Percentiles rank a stretch among this genome's conserved stretches.
phyloP scores from a whole-genome alignment of 64 coral and sea anemone species.

The Anthopleura sola region DNA sequence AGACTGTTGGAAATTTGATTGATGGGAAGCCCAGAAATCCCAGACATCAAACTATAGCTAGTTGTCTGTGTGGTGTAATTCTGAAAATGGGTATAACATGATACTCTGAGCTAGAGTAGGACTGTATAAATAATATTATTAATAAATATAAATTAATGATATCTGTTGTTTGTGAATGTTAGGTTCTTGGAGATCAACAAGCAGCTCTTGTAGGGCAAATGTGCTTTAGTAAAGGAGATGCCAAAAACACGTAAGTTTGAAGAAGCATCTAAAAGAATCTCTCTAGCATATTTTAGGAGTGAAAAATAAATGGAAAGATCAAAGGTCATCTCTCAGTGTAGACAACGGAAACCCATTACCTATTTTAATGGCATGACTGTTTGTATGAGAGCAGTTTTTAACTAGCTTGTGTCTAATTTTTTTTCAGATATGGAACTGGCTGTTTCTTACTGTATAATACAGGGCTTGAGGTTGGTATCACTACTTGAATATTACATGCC shows the following conservation, averaged over 20 bases:
- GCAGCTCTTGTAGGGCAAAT: slow-evolving; percentile 92
- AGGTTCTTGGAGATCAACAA: slow-evolving; percentile 97
- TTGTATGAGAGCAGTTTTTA: background rate
- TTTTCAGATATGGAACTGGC: slow-evolving; percentile 79
- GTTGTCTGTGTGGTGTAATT: no score
- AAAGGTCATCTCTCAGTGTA: no score
- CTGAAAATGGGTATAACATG: no score
- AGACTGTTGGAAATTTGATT: no score
- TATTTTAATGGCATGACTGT: no score
- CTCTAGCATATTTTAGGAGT: background rate
- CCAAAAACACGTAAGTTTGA: slow-evolving; percentile 87
- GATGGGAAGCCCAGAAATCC: no score
- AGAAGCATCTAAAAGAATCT: background rate
- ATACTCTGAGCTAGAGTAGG: background rate
- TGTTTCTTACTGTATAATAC: slow-evolving; percentile 98
- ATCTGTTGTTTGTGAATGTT: no score
- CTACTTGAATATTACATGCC: background rate
- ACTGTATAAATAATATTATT: background rate
- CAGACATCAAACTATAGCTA: no score
- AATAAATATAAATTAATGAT: background rate
- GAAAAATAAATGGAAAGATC: background rate
- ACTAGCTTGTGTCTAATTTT: background rate
- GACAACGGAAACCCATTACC: no score
- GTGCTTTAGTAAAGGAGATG: slow-evolving; percentile 90
- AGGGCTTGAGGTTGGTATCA: slow-evolving; percentile 68